Evolutionary conservation across 2,797 vertebrate genomes (phyloP), one percentile per base, ranked within the genome.

Genomic region (Schizopygopsis pylzovi): DNA sequence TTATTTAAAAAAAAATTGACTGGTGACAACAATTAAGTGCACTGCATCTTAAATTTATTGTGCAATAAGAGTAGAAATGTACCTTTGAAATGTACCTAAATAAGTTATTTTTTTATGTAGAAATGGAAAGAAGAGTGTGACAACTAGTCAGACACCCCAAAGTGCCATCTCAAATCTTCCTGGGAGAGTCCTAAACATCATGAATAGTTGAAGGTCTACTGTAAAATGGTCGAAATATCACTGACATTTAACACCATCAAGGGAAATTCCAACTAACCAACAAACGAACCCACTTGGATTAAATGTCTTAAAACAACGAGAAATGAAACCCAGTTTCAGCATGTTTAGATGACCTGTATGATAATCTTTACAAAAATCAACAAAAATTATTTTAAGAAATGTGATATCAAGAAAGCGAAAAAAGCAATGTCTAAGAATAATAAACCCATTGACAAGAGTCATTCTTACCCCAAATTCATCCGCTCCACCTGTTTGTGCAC

Each of bases 391-490:
- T 22, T 78, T 52, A 16, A 39, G 39, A 28, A 70, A 76, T 43
- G 18, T 81, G 43, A 37, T 81, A 49, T 33, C 61, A 80, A 80
- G n/a, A 63, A 72, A 45, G 12, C 11, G n/a, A 43, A 59, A 22
- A 22, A 61, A 67, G 39, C 59, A 86, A 72, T 67, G 43, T 65
- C 18, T 54, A 70, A 10, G 45, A 67, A 81, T 11, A 70, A 78
- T 16, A 22, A 41, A 16, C 73, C 20, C 15, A 70, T 16, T 16
- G 77, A 25, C 67, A 65, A 65, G 1, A 37, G 1, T 37, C 4
- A 25, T 39, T 28, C 85, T 79, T 84, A 99, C 98, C 98, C 98
- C 54, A 99, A 85, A 90, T 99, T 99, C 88, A 99, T 96, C 73
- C 97, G 96, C 84, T 98, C 96, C 95, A 97, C 96, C 0, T 95